Evolutionary conservation across 2,888 invertebrate genomes (phyloP).

Genomic region (Leucophenga montana): DNA sequence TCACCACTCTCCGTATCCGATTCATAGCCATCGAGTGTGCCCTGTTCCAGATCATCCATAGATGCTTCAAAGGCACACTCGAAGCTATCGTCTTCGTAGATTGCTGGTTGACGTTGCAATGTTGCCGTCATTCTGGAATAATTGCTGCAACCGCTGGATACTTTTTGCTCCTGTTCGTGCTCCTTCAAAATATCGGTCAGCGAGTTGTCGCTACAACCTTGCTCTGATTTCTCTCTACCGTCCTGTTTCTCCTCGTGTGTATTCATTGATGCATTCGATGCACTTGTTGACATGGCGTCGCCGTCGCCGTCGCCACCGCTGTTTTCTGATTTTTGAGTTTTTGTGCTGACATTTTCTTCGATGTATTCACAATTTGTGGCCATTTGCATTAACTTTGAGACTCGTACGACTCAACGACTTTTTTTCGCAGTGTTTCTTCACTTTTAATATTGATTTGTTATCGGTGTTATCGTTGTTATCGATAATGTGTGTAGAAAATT

Average conservation of each 20-base stretch:
- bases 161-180: slow-evolving; percentile 12
- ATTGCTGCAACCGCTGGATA: neutral
- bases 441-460: slow-evolving; percentile 17
- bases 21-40: slow-evolving; percentile 67
- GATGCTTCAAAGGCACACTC: slow-evolving; percentile 71
- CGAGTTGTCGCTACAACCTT: slow-evolving; percentile 41
- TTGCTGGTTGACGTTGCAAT: neutral
- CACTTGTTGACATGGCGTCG: slow-evolving; percentile 21
- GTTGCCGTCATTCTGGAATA: neutral
- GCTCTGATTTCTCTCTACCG: slow-evolving; percentile 40
- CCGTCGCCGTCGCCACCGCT: too few species aligned
- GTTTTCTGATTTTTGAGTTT: slow-evolving; percentile 25
- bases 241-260: slow-evolving; percentile 51
- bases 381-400: slow-evolving; percentile 51
- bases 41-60: slow-evolving; percentile 71
- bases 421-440: neutral
- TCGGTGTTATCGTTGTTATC: neutral
- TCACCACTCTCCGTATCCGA: slow-evolving; percentile 66
- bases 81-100: slow-evolving; percentile 67
- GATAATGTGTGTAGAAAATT: slow-evolving; percentile 8
- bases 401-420: slow-evolving; percentile 2
- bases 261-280: slow-evolving; percentile 41
- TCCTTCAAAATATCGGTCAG: slow-evolving; percentile 25
- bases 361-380: slow-evolving; percentile 67
- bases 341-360: slow-evolving; percentile 57